These are phyloP conservation scores for Drosophila kanapiae DNA, from an alignment of 1,140 invertebrate species.

Conservation along the genomic window DNA sequence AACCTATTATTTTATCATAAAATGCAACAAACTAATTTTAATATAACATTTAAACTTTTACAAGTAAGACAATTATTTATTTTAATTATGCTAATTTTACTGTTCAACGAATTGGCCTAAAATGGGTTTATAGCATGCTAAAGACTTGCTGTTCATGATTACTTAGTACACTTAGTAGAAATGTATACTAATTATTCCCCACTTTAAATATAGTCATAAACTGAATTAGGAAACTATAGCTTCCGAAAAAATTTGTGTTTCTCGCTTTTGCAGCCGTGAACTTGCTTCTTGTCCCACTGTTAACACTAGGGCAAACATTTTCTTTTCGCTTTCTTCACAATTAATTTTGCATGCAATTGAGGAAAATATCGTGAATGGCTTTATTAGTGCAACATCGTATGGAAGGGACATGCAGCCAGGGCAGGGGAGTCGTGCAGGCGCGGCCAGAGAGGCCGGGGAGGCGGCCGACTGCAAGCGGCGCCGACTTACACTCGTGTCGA, in stretches of 20 bases:
- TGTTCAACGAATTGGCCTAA: no score
- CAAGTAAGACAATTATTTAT: no score
- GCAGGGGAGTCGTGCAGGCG: slow-evolving; percentile 4
- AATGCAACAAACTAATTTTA: no score
- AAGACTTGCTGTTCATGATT: no score
- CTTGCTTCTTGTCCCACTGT: slow-evolving; percentile 27
- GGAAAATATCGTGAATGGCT: slow-evolving; percentile 55
- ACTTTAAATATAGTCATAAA: neutral
- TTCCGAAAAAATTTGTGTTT: neutral
- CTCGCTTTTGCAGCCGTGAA: neutral
- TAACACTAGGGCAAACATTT: slow-evolving; percentile 32
- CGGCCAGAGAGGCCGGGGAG: neutral
- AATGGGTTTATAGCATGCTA: no score
- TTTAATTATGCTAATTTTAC: no score
- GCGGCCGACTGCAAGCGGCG: slow-evolving; percentile 5
- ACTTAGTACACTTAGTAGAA: no score
- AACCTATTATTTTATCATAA: no score
- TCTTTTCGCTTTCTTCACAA: slow-evolving; percentile 38
- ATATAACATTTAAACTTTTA: no score
- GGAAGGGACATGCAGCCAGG: neutral
- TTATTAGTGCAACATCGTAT: slow-evolving; percentile 52
- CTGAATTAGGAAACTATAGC: neutral
- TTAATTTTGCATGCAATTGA: slow-evolving; percentile 48
- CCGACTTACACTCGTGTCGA: slow-evolving; percentile 28
- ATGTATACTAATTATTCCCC: neutral